These are phyloP conservation scores for Puma concolor DNA, from an alignment of 2,113 vertebrate species.

Conservation along the genomic window DNA sequence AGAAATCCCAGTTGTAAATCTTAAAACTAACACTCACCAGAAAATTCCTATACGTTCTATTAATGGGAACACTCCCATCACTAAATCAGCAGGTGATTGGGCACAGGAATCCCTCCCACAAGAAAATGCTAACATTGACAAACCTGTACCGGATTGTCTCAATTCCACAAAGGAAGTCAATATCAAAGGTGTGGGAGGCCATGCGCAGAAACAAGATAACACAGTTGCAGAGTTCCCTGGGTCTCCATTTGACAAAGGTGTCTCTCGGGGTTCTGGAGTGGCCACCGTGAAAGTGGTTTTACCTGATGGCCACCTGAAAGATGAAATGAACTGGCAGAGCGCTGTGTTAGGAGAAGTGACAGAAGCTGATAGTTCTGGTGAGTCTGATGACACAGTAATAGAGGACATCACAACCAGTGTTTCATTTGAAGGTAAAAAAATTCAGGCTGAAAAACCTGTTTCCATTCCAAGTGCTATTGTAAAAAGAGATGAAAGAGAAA, in stretches of 20 bases:
- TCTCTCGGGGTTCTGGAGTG: slow-evolving; percentile 41
- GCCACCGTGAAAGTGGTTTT: slow-evolving; percentile 67
- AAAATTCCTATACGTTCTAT: slow-evolving; percentile 64
- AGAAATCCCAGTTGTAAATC: slow-evolving; percentile 70
- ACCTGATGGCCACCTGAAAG: slow-evolving; percentile 54
- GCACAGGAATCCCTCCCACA: background rate
- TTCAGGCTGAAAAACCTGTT: slow-evolving; percentile 16
- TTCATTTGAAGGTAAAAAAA: slow-evolving; percentile 50
- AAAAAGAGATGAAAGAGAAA: slow-evolving; percentile 35
- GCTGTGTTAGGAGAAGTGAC: slow-evolving; percentile 77
- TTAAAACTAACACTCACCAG: slow-evolving; percentile 61
- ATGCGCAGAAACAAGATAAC: background rate
- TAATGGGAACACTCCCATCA: background rate
- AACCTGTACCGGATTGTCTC: background rate
- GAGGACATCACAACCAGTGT: slow-evolving; percentile 83
- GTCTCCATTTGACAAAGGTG: slow-evolving; percentile 24
- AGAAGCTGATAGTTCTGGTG: slow-evolving; percentile 92
- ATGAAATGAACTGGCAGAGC: slow-evolving; percentile 72
- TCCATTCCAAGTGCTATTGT: background rate
- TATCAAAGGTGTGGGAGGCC: background rate
- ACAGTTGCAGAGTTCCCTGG: background rate
- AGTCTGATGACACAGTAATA: slow-evolving; percentile 94
- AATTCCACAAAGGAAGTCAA: background rate
- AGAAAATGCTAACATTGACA: background rate
- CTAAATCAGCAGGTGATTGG: background rate